These are phyloP conservation scores for Syritta pipiens DNA, from an alignment of 2,888 invertebrate species.

Conservation along the genomic window DNA sequence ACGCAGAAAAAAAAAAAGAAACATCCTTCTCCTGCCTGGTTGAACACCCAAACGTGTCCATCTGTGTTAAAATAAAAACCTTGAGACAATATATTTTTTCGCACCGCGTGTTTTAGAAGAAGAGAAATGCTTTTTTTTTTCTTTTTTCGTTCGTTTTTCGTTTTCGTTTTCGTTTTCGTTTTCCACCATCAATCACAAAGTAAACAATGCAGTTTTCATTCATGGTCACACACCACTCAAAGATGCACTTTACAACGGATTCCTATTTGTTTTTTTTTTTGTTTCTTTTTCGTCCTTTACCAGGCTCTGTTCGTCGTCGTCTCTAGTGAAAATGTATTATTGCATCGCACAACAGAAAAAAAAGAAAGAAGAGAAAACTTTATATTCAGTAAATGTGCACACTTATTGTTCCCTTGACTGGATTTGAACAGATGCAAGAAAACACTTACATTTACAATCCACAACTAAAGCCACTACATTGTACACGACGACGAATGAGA, in stretches of 20 bases:
- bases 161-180: too few relatives aligned
- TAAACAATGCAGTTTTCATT: constrained; percentile 45
- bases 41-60: too few relatives aligned
- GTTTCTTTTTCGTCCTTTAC: too few relatives aligned
- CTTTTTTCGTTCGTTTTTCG: too few relatives aligned
- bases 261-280: constrained; percentile 7
- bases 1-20: too few relatives aligned
- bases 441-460: constrained; percentile 56
- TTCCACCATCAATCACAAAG: constrained; percentile 51
- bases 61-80: too few relatives aligned
- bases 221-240: constrained; percentile 57
- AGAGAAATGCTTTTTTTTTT: too few relatives aligned
- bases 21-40: too few relatives aligned
- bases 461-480: constrained; percentile 59
- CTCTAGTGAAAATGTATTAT: constrained; percentile 49
- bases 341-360: constrained; percentile 19
- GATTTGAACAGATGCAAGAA: constrained; percentile 45
- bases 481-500: constrained; percentile 31
- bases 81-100: constrained; percentile 38
- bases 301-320: too few relatives aligned
- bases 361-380: constrained; percentile 3
- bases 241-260: constrained; percentile 35
- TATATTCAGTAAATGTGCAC: constrained; percentile 46
- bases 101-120: background rate
- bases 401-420: constrained; percentile 59